Evolutionary conservation across 2,888 invertebrate species (phyloP).

Genomic region (Campaea margaritaria): DNA sequence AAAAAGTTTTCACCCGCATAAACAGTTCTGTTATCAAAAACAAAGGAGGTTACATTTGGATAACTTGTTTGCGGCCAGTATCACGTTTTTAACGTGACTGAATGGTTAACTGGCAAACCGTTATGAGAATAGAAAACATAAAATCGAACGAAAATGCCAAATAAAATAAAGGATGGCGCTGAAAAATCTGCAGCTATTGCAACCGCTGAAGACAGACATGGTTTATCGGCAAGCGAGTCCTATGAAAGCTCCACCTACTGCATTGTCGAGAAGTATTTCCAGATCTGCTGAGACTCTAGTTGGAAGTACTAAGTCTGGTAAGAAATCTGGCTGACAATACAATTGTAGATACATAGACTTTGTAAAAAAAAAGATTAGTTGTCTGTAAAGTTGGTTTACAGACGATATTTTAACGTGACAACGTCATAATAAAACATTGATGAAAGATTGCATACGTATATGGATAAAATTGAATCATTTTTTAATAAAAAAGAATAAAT

Average conservation of each 20-base stretch:
- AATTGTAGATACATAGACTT: too few species aligned
- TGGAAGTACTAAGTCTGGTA: conserved; percentile 65
- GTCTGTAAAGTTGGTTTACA: too few species aligned
- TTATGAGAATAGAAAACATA: conserved; percentile 27
- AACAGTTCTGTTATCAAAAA: conserved; percentile 46
- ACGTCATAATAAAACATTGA: too few species aligned
- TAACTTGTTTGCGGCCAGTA: conserved; percentile 14
- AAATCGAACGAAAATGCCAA: conserved; percentile 48
- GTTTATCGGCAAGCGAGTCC: conserved; percentile 70
- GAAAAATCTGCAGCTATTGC: conserved; percentile 74
- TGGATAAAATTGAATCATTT: too few species aligned
- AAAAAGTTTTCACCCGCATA: conserved; percentile 36
- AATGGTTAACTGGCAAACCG: conserved; percentile 8
- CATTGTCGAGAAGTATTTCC: conserved; percentile 70
- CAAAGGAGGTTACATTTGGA: conserved; percentile 18
- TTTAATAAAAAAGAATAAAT: too few species aligned
- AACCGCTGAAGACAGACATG: conserved; percentile 68
- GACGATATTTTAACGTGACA: too few species aligned
- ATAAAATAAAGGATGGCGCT: conserved; percentile 65
- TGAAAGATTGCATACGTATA: too few species aligned
- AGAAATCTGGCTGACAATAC: conserved; percentile 29
- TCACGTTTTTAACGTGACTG: conserved; percentile 8
- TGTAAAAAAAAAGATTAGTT: too few species aligned
- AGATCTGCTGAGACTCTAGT: conserved; percentile 76
- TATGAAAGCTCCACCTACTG: conserved; percentile 72